A percentile compares a stretch with the other conserved stretches of the same genome.
Conservation (phyloP, 2,888 invertebrate genomes). For the Dicyrtoma fusca region DNA sequence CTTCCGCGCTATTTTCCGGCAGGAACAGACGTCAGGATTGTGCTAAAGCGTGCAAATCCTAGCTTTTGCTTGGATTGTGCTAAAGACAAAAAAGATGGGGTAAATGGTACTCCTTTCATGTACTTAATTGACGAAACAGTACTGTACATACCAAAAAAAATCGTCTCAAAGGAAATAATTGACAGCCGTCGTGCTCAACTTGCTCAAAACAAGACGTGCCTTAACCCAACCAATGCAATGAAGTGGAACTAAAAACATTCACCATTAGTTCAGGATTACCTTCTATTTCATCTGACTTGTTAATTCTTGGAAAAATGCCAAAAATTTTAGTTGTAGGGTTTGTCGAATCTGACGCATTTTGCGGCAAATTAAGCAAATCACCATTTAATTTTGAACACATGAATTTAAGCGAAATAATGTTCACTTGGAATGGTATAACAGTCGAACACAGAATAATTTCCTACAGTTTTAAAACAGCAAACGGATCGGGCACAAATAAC, state of each 20-base stretch:
- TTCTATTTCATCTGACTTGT: not conserved
- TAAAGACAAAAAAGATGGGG: not conserved
- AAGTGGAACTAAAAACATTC: constrained; percentile 3
- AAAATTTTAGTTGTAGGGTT: constrained; percentile 10
- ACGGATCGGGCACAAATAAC: not conserved
- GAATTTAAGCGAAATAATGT: not conserved
- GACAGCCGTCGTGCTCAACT: not conserved
- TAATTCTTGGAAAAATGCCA: constrained; percentile 8
- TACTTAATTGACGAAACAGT: not conserved
- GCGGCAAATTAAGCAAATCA: not conserved
- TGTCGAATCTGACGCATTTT: not conserved
- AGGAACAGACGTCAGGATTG: not conserved
- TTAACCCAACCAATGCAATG: not conserved
- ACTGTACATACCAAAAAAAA: constrained; percentile 1
- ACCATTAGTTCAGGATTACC: not conserved
- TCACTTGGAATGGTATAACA: not conserved
- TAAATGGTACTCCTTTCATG: constrained; percentile 8
- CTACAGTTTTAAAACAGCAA: constrained; percentile 9
- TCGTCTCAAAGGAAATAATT: not conserved
- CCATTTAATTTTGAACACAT: not conserved
- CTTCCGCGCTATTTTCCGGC: constrained; percentile 5
- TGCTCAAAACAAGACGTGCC: not conserved
- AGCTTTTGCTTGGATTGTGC: not conserved
- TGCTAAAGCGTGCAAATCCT: not conserved
- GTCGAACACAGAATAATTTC: not conserved